Conservation (phyloP, 2,888 invertebrate genomes). For the Ormia ochracea region DNA sequence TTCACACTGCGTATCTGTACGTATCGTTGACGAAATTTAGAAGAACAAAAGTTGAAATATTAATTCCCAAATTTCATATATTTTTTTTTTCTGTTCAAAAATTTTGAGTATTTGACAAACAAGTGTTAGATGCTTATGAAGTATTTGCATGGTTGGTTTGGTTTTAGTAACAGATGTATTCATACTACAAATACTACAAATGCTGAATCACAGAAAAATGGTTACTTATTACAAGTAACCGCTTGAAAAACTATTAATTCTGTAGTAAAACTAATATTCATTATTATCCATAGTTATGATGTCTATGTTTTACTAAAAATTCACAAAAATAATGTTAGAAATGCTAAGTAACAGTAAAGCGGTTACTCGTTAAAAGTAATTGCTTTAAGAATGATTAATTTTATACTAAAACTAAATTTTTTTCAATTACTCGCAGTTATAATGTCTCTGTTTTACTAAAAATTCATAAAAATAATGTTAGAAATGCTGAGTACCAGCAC, state of each 20-base stretch:
- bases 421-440: too few relatives aligned
- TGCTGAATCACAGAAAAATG: not conserved
- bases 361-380: too few relatives aligned
- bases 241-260: not conserved
- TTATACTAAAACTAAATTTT: too few relatives aligned
- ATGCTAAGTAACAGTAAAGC: too few relatives aligned
- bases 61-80: conserved; percentile 13
- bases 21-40: conserved; percentile 40
- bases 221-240: conserved; percentile 29
- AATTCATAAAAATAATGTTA: too few relatives aligned
- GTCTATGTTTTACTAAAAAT: not conserved
- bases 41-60: conserved; percentile 33
- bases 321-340: too few relatives aligned
- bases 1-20: conserved; percentile 63
- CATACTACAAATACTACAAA: conserved; percentile 25
- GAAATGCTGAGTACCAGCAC: too few relatives aligned
- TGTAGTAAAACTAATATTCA: not conserved
- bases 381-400: too few relatives aligned
- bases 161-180: conserved; percentile 55
- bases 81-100: not conserved
- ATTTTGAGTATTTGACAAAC: conserved; percentile 6
- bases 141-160: conserved; percentile 13
- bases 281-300: not conserved
- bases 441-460: too few relatives aligned
- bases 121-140: conserved; percentile 46